phyloP scores from a whole-genome alignment of 35 echinoderm and acorn worm species.

The Stichopus chloronotus region DNA sequence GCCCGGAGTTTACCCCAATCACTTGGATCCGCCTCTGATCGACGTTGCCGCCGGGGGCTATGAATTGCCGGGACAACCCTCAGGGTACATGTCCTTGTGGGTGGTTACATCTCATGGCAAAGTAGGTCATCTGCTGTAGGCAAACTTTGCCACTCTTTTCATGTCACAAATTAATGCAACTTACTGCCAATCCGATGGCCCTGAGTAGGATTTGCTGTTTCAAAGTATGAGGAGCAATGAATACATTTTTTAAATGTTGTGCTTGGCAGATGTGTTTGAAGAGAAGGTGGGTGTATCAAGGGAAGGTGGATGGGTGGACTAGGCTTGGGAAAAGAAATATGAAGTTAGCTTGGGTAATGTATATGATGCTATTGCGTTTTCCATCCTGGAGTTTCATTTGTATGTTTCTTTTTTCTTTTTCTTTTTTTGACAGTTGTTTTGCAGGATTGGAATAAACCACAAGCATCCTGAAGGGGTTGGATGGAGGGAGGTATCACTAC shows the following conservation, averaged over 20 bases:
- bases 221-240: too few species aligned
- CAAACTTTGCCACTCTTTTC: too few species aligned
- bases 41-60: slow-evolving; percentile 86
- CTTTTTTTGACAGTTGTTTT: slow-evolving; percentile 66
- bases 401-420: neutral
- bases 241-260: too few species aligned
- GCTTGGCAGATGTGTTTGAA: too few species aligned
- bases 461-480: slow-evolving; percentile 85
- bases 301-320: too few species aligned
- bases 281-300: too few species aligned
- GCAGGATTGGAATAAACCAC: slow-evolving; percentile 69
- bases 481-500: slow-evolving; percentile 76
- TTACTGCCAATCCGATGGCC: neutral
- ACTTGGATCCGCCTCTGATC: slow-evolving; percentile 85
- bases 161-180: neutral
- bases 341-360: too few species aligned
- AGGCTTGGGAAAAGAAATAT: too few species aligned
- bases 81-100: slow-evolving; percentile 89
- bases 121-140: slow-evolving; percentile 49
- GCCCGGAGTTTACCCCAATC: slow-evolving; percentile 75
- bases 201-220: too few species aligned
- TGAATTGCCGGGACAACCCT: slow-evolving; percentile 81
- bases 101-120: slow-evolving; percentile 90
- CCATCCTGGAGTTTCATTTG: too few species aligned
- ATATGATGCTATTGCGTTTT: too few species aligned